Percentiles rank a stretch among this genome's conserved stretches.
phyloP scores from a whole-genome alignment of 2,113 vertebrate species.

The Petrocephalus microphthalmus region DNA sequence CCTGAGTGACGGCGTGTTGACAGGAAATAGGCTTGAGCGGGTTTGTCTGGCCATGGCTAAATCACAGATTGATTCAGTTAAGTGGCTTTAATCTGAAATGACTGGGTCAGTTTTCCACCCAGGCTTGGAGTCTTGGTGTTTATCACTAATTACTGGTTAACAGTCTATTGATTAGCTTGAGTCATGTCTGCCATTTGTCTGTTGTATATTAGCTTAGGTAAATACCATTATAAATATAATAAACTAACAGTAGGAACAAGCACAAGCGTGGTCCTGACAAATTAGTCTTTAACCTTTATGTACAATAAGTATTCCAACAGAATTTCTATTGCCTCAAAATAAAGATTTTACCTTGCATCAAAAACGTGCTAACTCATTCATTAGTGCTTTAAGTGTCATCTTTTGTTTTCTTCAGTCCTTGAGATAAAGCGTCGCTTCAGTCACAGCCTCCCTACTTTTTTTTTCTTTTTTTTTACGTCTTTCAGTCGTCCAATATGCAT shows the following conservation, averaged over 20 bases:
- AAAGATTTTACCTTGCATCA: slow-evolving; percentile 45
- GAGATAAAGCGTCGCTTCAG: background rate
- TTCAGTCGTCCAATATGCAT: background rate
- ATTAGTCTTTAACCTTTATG: background rate
- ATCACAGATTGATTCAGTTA: background rate
- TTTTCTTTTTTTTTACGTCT: background rate
- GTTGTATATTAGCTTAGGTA: slow-evolving; percentile 1
- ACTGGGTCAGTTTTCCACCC: background rate
- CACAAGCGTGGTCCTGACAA: background rate
- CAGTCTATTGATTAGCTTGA: background rate
- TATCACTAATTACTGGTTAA: background rate
- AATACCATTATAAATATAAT: background rate
- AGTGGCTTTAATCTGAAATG: background rate
- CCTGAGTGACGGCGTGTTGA: background rate
- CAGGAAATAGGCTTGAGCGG: background rate
- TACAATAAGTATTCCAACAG: slow-evolving; percentile 8
- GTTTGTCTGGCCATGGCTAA: background rate
- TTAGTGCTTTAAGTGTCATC: background rate
- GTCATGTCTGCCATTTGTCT: background rate
- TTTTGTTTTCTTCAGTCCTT: background rate
- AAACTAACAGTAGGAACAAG: background rate
- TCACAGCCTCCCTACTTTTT: background rate
- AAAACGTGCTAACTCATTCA: slow-evolving; percentile 14
- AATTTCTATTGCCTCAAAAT: slow-evolving; percentile 61
- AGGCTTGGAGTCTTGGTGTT: background rate